phyloP scores from a whole-genome alignment of 2,888 invertebrate genomes.

The Chrysolina oricalcia region DNA sequence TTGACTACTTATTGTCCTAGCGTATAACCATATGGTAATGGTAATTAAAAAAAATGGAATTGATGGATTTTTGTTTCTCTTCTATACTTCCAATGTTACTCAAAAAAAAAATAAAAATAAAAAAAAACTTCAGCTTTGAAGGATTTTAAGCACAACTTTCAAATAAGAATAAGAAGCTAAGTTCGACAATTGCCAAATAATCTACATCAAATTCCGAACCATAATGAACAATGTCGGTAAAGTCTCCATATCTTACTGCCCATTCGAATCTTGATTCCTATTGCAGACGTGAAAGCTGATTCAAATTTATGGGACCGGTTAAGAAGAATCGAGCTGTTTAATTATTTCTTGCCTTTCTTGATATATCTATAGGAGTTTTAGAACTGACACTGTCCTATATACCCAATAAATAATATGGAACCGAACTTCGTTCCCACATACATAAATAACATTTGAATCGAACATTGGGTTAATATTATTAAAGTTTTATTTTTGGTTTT shows the following conservation, averaged over 20 bases:
- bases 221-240: conserved; percentile 14
- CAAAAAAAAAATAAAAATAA: no score
- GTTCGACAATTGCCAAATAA: not conserved
- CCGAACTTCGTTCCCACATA: conserved; percentile 46
- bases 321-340: conserved; percentile 51
- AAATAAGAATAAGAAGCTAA: no score
- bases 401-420: conserved; percentile 45
- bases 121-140: no score
- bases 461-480: conserved; percentile 34
- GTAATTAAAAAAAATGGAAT: no score
- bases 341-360: conserved; percentile 54
- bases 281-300: conserved; percentile 35
- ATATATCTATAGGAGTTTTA: conserved; percentile 54
- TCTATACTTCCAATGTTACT: no score
- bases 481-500: conserved; percentile 28
- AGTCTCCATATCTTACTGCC: conserved; percentile 34
- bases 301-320: conserved; percentile 57
- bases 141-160: no score
- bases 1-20: no score
- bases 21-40: no score
- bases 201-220: not conserved
- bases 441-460: conserved; percentile 52
- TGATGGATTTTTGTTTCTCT: no score
- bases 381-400: conserved; percentile 51
- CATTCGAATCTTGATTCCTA: conserved; percentile 31